Percentiles rank a stretch among this genome's conserved stretches.
Evolutionary conservation across 2,113 vertebrate species (phyloP).

Genomic region (Mirounga angustirostris): DNA sequence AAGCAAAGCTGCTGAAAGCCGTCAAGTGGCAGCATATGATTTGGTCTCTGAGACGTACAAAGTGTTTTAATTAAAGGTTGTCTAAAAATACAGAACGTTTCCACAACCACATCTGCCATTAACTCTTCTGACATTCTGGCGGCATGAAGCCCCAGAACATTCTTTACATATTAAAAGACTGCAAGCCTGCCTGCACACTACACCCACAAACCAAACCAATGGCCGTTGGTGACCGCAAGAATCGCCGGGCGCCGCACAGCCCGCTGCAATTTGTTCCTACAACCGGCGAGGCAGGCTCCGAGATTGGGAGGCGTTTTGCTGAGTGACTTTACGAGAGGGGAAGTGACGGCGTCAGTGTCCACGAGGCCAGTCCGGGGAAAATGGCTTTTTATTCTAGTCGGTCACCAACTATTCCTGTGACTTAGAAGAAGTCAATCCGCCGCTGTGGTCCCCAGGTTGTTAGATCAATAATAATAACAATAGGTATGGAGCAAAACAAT

Average conservation of each 20-base stretch:
- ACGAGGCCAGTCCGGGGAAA: not conserved
- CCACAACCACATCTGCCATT: slow-evolving; percentile 90
- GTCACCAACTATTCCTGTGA: not conserved
- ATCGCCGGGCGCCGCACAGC: not conserved
- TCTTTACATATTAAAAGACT: slow-evolving; percentile 65
- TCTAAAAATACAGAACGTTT: slow-evolving; percentile 90
- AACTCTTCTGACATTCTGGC: slow-evolving; percentile 87
- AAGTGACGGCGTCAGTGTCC: not conserved
- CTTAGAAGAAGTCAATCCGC: not conserved
- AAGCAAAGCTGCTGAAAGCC: slow-evolving; percentile 89
- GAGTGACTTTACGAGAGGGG: not conserved
- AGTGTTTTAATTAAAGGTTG: slow-evolving; percentile 93
- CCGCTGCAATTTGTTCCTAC: slow-evolving; percentile 15
- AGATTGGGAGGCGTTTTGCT: slow-evolving; percentile 3
- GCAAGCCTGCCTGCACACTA: not conserved
- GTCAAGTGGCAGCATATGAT: slow-evolving; percentile 91
- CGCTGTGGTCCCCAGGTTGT: not conserved
- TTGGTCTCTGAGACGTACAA: slow-evolving; percentile 89
- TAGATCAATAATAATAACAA: not conserved
- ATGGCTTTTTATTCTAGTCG: not conserved
- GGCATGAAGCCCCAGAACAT: slow-evolving; percentile 81
- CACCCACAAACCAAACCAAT: not conserved
- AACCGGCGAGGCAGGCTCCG: not conserved
- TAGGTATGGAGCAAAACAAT: not conserved
- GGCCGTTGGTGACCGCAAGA: not conserved